Base-by-base conservation (phyloP, 2,888 invertebrate genomes). In the Drosophila helvetica region DNA sequence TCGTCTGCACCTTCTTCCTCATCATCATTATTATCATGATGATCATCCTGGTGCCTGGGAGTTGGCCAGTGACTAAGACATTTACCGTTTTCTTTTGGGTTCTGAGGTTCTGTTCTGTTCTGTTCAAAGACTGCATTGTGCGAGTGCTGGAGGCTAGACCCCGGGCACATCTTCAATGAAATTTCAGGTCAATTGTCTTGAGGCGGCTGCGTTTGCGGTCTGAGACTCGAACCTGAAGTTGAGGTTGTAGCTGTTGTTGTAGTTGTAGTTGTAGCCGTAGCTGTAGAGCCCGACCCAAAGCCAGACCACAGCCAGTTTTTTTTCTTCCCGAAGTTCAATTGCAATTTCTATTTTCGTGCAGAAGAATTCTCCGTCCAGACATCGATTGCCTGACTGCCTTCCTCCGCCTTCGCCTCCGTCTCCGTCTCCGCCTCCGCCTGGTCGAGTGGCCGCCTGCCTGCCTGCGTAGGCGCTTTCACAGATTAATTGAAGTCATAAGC, bases 401-500 rank as follows among this genome's bases (percentile, higher is more conserved):
- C 6, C 15, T 38, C 30, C 38, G 33, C 22, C 15, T 33, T 22
- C 45, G 33, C 22, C 22, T 18, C 46, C 22, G 22, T 18, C 19
- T 4, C 8, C 27, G 19, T 18, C 45, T 12, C 17, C 15, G 3
- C 54, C 43, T 9, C 25, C 25, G 47, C 27, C 59, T 53, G 25
- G 18, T 38, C 38, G 22, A 17, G 27, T 12, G 38, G 38, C 38
- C 38, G 38, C 38, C 30, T 33, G 42, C n/a, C 70, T 61, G 58
- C 58, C 68, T 88, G 86, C 89, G 89, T 86, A 86, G 86, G 86
- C 89, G 86, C 86, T 86, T 89, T 89, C 89, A 86, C 89, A 86
- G 89, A 89, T 86, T 86, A 86, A 86, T 86, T 87, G 88, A 89
- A 89, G 89, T 89, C 86, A 85, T 87, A 89, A 78, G 83, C 86